Conservation (phyloP, 2,113 vertebrate species). For the Rhinoderma darwinii region DNA sequence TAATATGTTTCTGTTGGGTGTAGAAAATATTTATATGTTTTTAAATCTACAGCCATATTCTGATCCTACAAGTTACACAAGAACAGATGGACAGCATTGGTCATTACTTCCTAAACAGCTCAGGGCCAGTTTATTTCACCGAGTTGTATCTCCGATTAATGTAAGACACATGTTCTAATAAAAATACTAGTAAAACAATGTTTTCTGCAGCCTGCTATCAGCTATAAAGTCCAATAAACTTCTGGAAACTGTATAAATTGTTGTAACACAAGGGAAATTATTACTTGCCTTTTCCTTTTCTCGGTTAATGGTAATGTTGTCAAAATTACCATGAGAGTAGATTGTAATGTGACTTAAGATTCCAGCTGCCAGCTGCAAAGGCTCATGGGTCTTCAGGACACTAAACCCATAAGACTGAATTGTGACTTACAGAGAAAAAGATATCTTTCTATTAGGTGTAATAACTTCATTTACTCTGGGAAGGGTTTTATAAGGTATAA, state of each 20-base stretch:
- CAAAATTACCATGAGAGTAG: conserved; percentile 19
- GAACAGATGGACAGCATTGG: conserved; percentile 22
- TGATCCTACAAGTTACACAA: neutral
- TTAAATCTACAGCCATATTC: neutral
- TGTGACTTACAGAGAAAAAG: conserved; percentile 4
- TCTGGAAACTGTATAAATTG: conserved; percentile 42
- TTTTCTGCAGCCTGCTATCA: conserved; percentile 41
- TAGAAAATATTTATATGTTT: neutral
- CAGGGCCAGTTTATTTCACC: neutral
- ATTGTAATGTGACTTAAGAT: conserved; percentile 5
- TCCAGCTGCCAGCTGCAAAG: conserved; percentile 44
- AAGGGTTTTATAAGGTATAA: neutral
- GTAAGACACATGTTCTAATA: conserved; percentile 45
- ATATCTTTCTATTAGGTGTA: conserved; percentile 21
- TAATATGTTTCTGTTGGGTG: neutral
- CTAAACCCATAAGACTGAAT: conserved; percentile 38
- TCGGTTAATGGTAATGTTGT: conserved; percentile 30
- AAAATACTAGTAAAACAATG: conserved; percentile 34
- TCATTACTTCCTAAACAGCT: neutral
- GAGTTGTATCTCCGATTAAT: conserved; percentile 26
- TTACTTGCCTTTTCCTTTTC: conserved; percentile 34
- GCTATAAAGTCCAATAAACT: conserved; percentile 37
- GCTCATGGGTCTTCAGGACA: conserved; percentile 7
- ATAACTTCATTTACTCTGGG: conserved; percentile 10
- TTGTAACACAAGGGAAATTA: conserved; percentile 46